Evolutionary conservation across 2,797 vertebrate species (phyloP), one percentile per base, ranked within the genome.

Genomic region (Helicolenus hilgendorfi): DNA sequence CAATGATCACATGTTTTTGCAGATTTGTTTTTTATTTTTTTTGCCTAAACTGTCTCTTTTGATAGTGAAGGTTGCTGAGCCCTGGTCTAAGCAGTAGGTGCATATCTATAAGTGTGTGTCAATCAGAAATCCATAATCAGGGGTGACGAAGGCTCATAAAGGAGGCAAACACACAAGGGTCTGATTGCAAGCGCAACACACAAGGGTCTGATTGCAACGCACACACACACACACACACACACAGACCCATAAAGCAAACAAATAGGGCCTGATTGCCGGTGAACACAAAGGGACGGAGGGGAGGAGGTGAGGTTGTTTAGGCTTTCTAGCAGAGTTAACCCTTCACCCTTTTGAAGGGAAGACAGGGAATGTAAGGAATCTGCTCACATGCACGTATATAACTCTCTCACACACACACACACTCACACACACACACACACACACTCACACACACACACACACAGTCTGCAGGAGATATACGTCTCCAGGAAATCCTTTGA

Each of bases 311-410:
- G 86, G 74, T 68, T 93, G 89, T 95, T 95, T 91, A 84, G 88
- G 77, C 81, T 86, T 77, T 91, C 67, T 20, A 68, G 75, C 87
- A 64, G 75, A 75, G 87, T 94, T 95, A 91, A 94, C 92, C 93
- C 79, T 77, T 95, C 79, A 83, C 75, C 86, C 88, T 75, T 75
- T 68, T 85, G 81, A 82, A 63, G 78, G 81, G 80, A 83, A 82
- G 81, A 82, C 60, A 13, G 59, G 80, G 94, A 95, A 96, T 96
- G 93, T 89, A 2, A 91, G 83, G 95, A 96, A 96, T 96, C 90
- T 91, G 80, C 86, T 80, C 72, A 63, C 80, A 86, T 63, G 55
- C 85, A 63, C 85, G 81, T 45, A 78, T 74, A 22, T 63, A 77
- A 75, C 72, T 14, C 77, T 24, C 86, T 56, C 56, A 2, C 33